Base-by-base conservation (phyloP, 2,888 invertebrate genomes). In the Monoplex corrugatus region DNA sequence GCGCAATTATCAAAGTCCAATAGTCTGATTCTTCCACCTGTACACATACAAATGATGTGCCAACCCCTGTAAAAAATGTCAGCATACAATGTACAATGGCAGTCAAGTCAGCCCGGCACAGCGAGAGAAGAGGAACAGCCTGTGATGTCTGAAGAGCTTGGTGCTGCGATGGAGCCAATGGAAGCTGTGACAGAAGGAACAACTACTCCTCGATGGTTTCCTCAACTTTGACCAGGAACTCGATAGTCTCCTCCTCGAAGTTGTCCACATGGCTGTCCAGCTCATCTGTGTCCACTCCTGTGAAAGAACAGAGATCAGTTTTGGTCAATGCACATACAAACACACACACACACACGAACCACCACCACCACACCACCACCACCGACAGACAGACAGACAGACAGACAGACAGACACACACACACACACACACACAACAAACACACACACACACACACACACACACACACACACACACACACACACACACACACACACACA, bases 211-310 rank as follows among this genome's bases (percentile, higher is more conserved):
- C 95, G 80, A 95, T 91, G 95, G 97, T 97, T 97, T 99, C 99
- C 97, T 99, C 98, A 89, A 96, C 95, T 97, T 99, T 99, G 96
- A 99, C 97, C 97, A 99, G 98, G 98, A 99, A 99, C 97, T 99
- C 99, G 95, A 99, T 98, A 95, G 98, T 97, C 97, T 99, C 99
- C 96, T 99, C 99, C 96, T 98, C 98, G 94, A 98, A 97, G 96
- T 98, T 98, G 94, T 97, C 97, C 87, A 97, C 97, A 95, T 98
- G 98, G 87, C 98, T 98, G 96, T 98, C 98, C 93, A 98, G 96
- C 96, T 98, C 98, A 96, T 99, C 99, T n/a, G 99, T 99, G 96
- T 99, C 98, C 94, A 98, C 97, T 96, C 98, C 99, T 99, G 91
- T 35, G 50, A 35, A 6, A 68, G n/a, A 68, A 68, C 23, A 23